Evolutionary conservation across 2,888 invertebrate genomes (phyloP).

Genomic region (Spodoptera exigua): DNA sequence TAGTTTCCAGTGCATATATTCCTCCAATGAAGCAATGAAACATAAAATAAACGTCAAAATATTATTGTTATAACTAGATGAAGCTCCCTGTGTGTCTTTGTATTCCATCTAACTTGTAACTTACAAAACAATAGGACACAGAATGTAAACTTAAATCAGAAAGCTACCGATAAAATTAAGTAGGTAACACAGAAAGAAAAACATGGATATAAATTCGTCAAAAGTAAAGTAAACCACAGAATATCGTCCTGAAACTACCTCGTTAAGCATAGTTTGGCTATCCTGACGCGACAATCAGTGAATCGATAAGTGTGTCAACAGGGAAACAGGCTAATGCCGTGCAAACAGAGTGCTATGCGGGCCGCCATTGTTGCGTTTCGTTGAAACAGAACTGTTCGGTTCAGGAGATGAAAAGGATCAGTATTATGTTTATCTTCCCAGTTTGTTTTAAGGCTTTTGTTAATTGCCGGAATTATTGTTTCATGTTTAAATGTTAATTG

Average conservation of each 20-base stretch:
- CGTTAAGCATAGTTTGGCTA: conserved; percentile 42
- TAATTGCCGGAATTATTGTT: conserved; percentile 38
- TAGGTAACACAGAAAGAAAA: no score
- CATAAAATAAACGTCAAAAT: no score
- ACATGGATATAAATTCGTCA: neutral
- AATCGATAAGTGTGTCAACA: conserved; percentile 67
- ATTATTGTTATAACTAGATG: no score
- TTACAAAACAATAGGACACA: no score
- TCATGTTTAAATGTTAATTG: conserved; percentile 6
- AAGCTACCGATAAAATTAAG: no score
- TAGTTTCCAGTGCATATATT: no score
- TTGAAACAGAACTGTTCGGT: conserved; percentile 27
- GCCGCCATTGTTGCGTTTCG: conserved; percentile 50
- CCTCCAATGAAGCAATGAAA: no score
- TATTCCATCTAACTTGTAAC: no score
- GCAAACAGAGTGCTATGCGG: conserved; percentile 64
- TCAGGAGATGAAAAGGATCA: conserved; percentile 41
- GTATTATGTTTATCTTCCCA: conserved; percentile 46
- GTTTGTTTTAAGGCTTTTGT: conserved; percentile 43
- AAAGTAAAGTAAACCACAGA: conserved; percentile 25
- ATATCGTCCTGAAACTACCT: conserved; percentile 37
- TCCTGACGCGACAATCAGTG: conserved; percentile 62
- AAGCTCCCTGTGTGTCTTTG: no score
- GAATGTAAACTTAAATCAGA: neutral
- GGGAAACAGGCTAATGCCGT: conserved; percentile 62